Evolutionary conservation across 1,140 invertebrate species (phyloP).

Genomic region (Melitaea cinxia): DNA sequence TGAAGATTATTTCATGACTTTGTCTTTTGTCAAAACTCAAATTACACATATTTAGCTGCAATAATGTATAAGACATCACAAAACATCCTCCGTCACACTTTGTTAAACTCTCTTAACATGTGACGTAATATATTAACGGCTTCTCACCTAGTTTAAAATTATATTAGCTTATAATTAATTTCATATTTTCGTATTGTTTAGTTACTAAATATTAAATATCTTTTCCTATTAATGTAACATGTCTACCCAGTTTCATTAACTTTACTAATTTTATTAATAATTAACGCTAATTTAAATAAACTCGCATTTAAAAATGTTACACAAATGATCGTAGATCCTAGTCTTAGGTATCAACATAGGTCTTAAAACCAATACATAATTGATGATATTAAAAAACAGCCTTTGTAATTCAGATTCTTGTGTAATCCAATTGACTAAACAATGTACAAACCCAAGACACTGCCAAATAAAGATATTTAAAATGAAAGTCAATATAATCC

Average conservation of each 20-base stretch:
- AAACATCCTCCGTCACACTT: no score
- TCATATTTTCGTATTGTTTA: neutral
- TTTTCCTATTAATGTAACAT: constrained; percentile 10
- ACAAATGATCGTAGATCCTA: neutral
- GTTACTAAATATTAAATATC: neutral
- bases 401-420: no score
- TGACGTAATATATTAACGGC: no score
- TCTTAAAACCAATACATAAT: no score
- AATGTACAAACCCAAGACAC: neutral
- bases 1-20: no score
- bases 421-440: no score
- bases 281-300: neutral
- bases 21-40: no score
- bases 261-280: neutral
- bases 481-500: no score
- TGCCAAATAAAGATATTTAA: neutral
- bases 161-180: neutral
- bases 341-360: neutral
- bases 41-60: no score
- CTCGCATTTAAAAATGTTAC: neutral
- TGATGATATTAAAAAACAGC: no score
- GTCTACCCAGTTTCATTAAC: constrained; percentile 9
- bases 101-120: no score
- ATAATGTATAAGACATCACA: no score
- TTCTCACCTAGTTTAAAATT: neutral